These are phyloP conservation scores for Triops longicaudatus DNA, from an alignment of 1,140 invertebrate genomes.

Conservation along the genomic window DNA sequence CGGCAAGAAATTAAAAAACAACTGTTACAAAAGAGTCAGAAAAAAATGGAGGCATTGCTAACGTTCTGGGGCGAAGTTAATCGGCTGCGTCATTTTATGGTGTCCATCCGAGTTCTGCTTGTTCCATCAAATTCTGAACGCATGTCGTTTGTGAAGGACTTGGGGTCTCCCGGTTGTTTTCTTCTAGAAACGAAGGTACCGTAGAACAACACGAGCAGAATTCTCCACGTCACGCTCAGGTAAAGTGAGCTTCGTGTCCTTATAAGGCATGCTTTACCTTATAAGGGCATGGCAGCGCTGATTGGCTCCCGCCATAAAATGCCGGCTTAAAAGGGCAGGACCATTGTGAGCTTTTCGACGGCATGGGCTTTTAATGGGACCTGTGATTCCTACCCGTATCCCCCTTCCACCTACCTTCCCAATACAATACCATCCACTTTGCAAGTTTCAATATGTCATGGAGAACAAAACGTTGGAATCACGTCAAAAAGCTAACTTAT, in stretches of 20 bases:
- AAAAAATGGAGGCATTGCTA: not conserved
- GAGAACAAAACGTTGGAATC: not conserved
- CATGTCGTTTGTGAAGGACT: not conserved
- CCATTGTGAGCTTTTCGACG: not conserved
- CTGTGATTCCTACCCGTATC: not conserved
- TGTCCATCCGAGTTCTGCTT: not conserved
- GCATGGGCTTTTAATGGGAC: constrained; percentile 5
- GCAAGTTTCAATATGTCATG: not conserved
- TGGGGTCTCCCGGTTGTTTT: not conserved
- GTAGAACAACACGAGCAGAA: not conserved
- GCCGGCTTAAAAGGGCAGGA: not conserved
- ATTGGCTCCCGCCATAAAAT: constrained; percentile 9
- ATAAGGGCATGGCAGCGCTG: not conserved
- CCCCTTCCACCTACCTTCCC: not conserved
- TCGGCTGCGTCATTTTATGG: not conserved
- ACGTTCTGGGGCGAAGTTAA: not conserved
- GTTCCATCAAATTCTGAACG: not conserved
- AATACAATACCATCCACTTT: not conserved
- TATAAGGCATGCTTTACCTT: not conserved
- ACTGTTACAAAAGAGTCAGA: too few species aligned
- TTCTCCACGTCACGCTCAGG: constrained; percentile 10
- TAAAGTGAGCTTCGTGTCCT: constrained; percentile 11
- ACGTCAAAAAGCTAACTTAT: not conserved
- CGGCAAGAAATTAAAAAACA: too few species aligned
- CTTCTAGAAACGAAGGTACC: not conserved